A percentile compares a stretch with the other conserved stretches of the same genome.
Evolutionary conservation across 2,888 invertebrate species (phyloP).

Genomic region (Saturnia pavonia): DNA sequence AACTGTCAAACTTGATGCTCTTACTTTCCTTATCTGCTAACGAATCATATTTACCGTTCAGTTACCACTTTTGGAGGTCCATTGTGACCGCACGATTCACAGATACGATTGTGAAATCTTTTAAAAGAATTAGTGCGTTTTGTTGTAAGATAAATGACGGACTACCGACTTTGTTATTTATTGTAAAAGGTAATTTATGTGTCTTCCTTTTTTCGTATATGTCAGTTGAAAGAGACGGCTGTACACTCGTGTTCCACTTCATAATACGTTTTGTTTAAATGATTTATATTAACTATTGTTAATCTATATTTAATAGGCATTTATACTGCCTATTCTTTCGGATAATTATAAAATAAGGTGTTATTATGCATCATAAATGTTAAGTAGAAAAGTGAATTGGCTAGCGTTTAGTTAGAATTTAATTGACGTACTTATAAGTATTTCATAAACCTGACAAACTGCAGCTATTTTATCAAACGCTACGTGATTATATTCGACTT

Average conservation of each 20-base stretch:
- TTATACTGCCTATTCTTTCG: constrained; percentile 9
- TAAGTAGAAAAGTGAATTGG: constrained; percentile 51
- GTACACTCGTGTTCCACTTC: neutral
- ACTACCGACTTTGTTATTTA: constrained; percentile 27
- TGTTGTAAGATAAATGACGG: constrained; percentile 43
- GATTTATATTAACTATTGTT: constrained; percentile 21
- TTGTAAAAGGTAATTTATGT: constrained; percentile 34
- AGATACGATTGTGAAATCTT: constrained; percentile 52
- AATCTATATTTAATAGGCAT: constrained; percentile 29
- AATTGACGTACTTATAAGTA: constrained; percentile 28
- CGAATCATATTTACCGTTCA: constrained; percentile 59
- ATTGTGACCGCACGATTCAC: constrained; percentile 50
- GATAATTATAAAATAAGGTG: constrained; percentile 26
- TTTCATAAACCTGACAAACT: constrained; percentile 33
- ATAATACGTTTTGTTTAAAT: neutral
- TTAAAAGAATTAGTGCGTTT: constrained; percentile 49
- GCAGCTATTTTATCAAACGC: constrained; percentile 33
- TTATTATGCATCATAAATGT: constrained; percentile 53
- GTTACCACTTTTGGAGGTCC: constrained; percentile 45
- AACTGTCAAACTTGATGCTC: constrained; percentile 71
- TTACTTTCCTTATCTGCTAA: constrained; percentile 71
- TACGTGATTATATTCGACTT: constrained; percentile 25
- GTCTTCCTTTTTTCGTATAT: constrained; percentile 24
- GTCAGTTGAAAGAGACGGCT: constrained; percentile 35
- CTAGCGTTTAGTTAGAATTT: constrained; percentile 23